A percentile compares a stretch with the other conserved stretches of the same genome.
phyloP scores from a whole-genome alignment of 2,888 invertebrate genomes.

The Amphipyra berbera region DNA sequence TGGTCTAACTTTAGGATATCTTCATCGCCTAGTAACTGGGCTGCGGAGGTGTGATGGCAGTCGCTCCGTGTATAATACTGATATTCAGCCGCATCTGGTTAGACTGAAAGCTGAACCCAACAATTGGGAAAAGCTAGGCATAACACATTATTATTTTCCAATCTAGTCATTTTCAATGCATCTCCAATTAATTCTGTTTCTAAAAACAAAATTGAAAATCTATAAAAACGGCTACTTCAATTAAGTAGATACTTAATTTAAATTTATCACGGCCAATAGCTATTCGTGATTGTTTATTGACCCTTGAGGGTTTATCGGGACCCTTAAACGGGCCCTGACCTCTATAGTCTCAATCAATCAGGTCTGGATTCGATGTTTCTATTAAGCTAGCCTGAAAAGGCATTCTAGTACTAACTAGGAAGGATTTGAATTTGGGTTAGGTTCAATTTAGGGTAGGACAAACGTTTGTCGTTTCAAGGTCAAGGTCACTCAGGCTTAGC shows the following conservation, averaged over 20 bases:
- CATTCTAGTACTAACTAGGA: conserved; percentile 1
- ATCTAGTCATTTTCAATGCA: too few species aligned
- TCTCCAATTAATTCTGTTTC: too few species aligned
- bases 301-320: conserved; percentile 47
- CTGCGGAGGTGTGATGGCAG: too few species aligned
- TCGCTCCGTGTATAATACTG: too few species aligned
- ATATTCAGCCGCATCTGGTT: too few species aligned
- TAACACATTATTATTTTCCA: too few species aligned
- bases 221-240: conserved; percentile 13
- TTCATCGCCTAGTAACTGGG: too few species aligned
- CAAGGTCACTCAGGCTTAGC: too few species aligned
- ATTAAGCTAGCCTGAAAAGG: conserved; percentile 9
- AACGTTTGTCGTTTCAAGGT: background rate
- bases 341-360: conserved; percentile 52
- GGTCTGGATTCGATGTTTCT: conserved; percentile 39
- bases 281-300: conserved; percentile 56
- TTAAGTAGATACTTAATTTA: conserved; percentile 37
- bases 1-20: too few species aligned
- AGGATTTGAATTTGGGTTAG: background rate
- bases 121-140: too few species aligned
- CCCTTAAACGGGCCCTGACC: conserved; percentile 40
- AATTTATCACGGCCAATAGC: conserved; percentile 32
- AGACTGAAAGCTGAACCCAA: too few species aligned
- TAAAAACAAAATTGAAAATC: background rate
- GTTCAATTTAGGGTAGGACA: conserved; percentile 1